phyloP scores from a whole-genome alignment of 2,888 invertebrate genomes.

The Campopleginae sp. region DNA sequence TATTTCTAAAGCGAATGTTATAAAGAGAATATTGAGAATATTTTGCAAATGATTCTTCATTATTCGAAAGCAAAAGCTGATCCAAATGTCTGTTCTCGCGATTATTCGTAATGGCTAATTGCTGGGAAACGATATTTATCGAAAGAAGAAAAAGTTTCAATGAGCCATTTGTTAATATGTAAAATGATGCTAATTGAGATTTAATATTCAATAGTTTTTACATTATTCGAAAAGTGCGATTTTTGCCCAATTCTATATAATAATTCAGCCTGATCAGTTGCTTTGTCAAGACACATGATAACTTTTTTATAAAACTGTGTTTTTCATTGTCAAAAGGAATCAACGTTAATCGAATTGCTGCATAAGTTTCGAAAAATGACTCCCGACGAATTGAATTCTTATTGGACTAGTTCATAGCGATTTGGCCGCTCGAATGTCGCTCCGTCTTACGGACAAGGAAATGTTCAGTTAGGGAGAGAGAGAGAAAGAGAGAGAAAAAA shows the following conservation, averaged over 20 bases:
- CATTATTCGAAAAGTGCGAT: neutral
- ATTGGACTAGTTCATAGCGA: slow-evolving; percentile 14
- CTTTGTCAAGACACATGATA: neutral
- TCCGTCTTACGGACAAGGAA: neutral
- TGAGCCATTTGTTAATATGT: neutral
- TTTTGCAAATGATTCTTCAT: slow-evolving; percentile 14
- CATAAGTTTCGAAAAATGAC: neutral
- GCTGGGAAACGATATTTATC: neutral
- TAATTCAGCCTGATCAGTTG: neutral
- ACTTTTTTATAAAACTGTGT: neutral
- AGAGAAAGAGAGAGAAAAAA: slow-evolving; percentile 1
- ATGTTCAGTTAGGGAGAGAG: slow-evolving; percentile 5
- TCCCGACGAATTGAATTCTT: neutral
- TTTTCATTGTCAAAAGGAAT: neutral
- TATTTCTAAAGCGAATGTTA: slow-evolving; percentile 8
- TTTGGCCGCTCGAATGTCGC: neutral
- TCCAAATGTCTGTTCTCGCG: neutral
- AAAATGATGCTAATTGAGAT: neutral
- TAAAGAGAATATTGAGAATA: neutral
- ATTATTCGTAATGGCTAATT: slow-evolving; percentile 26
- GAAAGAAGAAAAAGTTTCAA: neutral
- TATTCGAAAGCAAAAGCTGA: neutral
- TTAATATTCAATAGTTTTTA: neutral
- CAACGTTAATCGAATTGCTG: neutral
- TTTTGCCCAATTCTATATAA: neutral